phyloP scores from a whole-genome alignment of 2,797 vertebrate species.

The Leptodactylus fallax region DNA sequence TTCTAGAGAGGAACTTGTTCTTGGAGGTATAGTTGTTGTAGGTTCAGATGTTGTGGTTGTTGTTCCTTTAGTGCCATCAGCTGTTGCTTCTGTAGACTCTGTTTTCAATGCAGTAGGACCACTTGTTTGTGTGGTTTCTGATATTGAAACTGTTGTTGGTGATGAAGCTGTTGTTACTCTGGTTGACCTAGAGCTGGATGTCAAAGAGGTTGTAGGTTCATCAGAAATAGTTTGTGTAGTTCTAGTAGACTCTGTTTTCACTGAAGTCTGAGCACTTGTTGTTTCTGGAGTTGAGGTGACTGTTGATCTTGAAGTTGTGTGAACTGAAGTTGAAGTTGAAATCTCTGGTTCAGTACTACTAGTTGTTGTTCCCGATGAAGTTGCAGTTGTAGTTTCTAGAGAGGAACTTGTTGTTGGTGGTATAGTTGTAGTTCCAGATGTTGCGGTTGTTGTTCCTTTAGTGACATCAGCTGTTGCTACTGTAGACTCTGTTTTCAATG shows the following conservation, averaged over 20 bases:
- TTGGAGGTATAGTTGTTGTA: background rate
- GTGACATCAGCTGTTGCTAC: background rate
- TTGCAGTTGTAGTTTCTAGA: background rate
- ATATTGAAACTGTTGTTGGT: background rate
- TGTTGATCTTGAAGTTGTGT: background rate
- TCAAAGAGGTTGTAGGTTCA: too few species aligned
- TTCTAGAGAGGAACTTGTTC: background rate
- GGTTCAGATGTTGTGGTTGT: background rate
- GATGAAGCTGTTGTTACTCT: background rate
- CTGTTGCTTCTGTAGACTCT: background rate
- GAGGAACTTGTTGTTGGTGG: too few species aligned
- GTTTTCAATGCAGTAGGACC: background rate
- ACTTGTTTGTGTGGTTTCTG: background rate
- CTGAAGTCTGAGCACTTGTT: background rate
- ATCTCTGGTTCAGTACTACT: too few species aligned
- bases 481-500: background rate
- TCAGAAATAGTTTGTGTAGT: too few species aligned
- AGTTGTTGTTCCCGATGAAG: background rate
- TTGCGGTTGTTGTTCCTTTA: too few species aligned
- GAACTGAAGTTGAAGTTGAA: background rate
- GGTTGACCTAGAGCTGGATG: too few species aligned
- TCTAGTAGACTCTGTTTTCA: too few species aligned
- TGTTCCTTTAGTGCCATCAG: background rate
- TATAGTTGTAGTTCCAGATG: too few species aligned
- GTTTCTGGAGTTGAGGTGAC: background rate